Conservation (phyloP, 2,113 vertebrate genomes). For the Centropristis striata region DNA sequence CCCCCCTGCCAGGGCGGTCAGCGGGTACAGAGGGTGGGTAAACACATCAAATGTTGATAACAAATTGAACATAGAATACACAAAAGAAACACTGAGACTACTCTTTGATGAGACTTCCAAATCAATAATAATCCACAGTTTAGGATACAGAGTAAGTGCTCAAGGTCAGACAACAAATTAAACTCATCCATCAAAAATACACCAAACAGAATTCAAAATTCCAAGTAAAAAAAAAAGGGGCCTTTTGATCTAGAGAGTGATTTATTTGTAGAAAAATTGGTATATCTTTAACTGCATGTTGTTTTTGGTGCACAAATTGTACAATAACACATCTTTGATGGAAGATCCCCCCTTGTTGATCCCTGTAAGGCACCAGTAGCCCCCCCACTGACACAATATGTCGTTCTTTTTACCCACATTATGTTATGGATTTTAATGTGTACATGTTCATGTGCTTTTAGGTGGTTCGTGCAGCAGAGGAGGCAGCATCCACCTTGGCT, state of each 20-base stretch:
- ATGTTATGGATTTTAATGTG: not conserved
- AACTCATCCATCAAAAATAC: not conserved
- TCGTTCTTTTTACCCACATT: not conserved
- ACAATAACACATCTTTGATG: not conserved
- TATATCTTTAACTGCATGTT: not conserved
- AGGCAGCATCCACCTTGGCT: conserved; percentile 94
- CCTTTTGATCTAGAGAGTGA: not conserved
- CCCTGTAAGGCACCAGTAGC: not conserved
- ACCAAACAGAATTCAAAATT: not conserved
- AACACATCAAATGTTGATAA: not conserved
- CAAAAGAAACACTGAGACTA: not conserved
- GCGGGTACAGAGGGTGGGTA: conserved; percentile 2
- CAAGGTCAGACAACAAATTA: not conserved
- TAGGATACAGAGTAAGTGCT: not conserved
- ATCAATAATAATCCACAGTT: not conserved
- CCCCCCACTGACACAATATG: not conserved
- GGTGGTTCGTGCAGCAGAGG: conserved; percentile 98
- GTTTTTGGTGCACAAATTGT: not conserved
- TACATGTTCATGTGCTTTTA: conserved; percentile 53
- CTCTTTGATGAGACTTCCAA: not conserved
- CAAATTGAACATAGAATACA: conserved; percentile 1
- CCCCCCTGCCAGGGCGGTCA: not conserved
- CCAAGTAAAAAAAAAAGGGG: not conserved
- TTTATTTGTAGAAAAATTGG: not conserved
- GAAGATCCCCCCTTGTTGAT: not conserved